Evolutionary conservation across 2,113 vertebrate genomes (phyloP), one percentile per base, ranked within the genome.

Genomic region (Syngnathoides biaculeatus): DNA sequence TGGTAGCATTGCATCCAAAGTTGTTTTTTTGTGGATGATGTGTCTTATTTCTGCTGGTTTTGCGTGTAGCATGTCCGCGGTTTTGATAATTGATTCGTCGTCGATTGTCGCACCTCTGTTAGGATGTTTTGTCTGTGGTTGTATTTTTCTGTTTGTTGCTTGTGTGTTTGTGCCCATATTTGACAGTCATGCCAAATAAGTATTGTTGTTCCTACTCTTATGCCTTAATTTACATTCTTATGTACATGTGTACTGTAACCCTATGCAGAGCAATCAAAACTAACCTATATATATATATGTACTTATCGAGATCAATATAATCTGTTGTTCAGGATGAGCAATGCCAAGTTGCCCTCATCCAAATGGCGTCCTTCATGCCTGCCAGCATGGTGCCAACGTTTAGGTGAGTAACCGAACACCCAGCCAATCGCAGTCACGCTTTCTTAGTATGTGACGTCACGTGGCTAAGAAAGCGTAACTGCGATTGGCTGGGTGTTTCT

Each of bases 291-390:
- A 53, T 53, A 3, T 22, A 53, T 24, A n/a, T 52, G 7, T n/a
- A 64, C 47, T 8, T 3, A 53, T 22, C 1, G 3, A 2, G 19
- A 22, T 53, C 11, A 22, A 53, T 24, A 0, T 22, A 53, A 8
- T 52, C 59, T 50, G 22, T 19, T 60, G n/a, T 50, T 50, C 79
- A 98, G 97, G 94, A 95, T 24, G 93, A 97, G 9, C 93, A 92
- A 52, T 95, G 94, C 56, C 83, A 72, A 11, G 87, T 77, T 69
- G 92, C 96, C 5, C 83, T 99, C 67, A 80, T 95, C 42, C 92
- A 94, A n/a, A 82, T 98, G 66, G 94, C 95, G 67, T 97, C 96
- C 38, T 92, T 96, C 53, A 87, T 99, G 90, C 94, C 96, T 0
- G 85, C 93, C 12, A 79, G 92, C 17, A 67, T 93, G 2, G 86